Conservation (phyloP, 92 coral and sea anemone genomes). For the Plumapathes pennacea region DNA sequence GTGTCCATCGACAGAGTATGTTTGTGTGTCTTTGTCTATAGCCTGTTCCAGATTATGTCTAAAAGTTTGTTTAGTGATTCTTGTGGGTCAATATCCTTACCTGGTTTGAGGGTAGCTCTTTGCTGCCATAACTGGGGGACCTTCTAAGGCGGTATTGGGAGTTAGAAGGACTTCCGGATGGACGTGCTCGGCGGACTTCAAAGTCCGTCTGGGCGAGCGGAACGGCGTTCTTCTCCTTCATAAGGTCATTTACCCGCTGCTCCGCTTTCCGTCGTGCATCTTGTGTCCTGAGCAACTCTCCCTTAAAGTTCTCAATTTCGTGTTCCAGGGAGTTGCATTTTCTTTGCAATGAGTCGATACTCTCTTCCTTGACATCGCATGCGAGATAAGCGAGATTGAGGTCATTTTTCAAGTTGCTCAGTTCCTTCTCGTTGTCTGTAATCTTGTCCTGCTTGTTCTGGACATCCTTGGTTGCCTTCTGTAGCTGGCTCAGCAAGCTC, state of each 20-base stretch:
- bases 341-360: conserved; percentile 55
- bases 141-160: too few species aligned
- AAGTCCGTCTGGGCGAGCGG: conserved; percentile 59
- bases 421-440: conserved; percentile 75
- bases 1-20: too few species aligned
- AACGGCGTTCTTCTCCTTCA: conserved; percentile 33
- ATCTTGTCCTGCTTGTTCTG: conserved; percentile 83
- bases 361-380: conserved; percentile 79
- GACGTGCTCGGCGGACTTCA: conserved; percentile 72
- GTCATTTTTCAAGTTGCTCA: conserved; percentile 65
- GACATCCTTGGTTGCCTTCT: conserved; percentile 81
- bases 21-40: too few species aligned
- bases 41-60: too few species aligned
- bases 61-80: too few species aligned
- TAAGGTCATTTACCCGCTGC: conserved; percentile 54
- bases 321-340: conserved; percentile 73
- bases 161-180: too few species aligned
- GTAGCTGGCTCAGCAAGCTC: conserved; percentile 68
- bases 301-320: conserved; percentile 85
- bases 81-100: too few species aligned
- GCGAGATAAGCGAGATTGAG: conserved; percentile 68
- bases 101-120: too few species aligned
- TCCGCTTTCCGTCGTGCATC: conserved; percentile 73
- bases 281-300: conserved; percentile 64
- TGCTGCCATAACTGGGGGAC: too few species aligned